These are phyloP conservation scores for Parasteatoda tepidariorum DNA, from an alignment of 1,140 invertebrate species.

Conservation along the genomic window DNA sequence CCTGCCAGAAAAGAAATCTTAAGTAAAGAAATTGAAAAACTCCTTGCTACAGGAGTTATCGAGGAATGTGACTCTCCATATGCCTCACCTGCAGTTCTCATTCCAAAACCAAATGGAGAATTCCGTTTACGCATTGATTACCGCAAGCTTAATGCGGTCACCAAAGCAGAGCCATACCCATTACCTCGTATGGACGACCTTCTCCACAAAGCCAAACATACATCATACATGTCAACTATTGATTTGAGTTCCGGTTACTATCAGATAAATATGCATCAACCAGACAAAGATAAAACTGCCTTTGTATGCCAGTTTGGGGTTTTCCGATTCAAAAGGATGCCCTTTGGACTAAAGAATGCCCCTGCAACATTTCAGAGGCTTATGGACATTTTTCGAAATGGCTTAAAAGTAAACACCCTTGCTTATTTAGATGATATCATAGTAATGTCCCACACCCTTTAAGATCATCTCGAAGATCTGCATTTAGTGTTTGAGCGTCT, in stretches of 20 bases:
- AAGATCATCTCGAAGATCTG: slow-evolving; percentile 41
- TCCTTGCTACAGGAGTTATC: neutral
- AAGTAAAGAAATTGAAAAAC: neutral
- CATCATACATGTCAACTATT: neutral
- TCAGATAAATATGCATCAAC: slow-evolving; percentile 63
- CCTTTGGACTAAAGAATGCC: slow-evolving; percentile 65
- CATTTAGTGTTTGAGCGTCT: slow-evolving; percentile 14
- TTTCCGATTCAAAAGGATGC: slow-evolving; percentile 58
- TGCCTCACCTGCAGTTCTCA: slow-evolving; percentile 63
- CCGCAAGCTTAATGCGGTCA: slow-evolving; percentile 8
- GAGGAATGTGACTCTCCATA: slow-evolving; percentile 62
- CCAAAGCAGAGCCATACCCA: slow-evolving; percentile 12
- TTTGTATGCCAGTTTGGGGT: slow-evolving; percentile 40
- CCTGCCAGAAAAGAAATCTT: neutral
- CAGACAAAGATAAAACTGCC: slow-evolving; percentile 39
- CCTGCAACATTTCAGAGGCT: slow-evolving; percentile 65
- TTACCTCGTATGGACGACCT: slow-evolving; percentile 12
- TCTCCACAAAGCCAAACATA: neutral
- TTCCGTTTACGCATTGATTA: slow-evolving; percentile 66
- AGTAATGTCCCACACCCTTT: slow-evolving; percentile 60
- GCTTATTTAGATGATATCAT: neutral
- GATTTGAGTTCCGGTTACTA: slow-evolving; percentile 12
- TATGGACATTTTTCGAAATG: slow-evolving; percentile 67
- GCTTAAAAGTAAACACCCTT: slow-evolving; percentile 34
- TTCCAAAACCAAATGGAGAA: slow-evolving; percentile 63